These are phyloP conservation scores for Trematomus loennbergii DNA, from an alignment of 2,113 vertebrate species.

Conservation along the genomic window DNA sequence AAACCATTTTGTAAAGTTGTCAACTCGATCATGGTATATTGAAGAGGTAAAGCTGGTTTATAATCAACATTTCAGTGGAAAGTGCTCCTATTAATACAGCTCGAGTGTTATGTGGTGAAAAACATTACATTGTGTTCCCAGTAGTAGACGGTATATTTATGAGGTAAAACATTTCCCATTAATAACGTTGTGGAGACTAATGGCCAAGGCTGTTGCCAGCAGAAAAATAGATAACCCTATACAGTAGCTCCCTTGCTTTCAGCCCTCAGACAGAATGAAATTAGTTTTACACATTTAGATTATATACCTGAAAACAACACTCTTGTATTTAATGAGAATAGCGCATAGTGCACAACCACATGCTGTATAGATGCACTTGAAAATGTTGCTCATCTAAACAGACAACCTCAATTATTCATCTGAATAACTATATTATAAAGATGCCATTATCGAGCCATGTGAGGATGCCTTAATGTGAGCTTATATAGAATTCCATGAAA, in stretches of 20 bases:
- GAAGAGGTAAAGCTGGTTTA: slow-evolving; percentile 21
- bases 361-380: slow-evolving; percentile 7
- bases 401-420: slow-evolving; percentile 39
- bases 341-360: not conserved
- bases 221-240: slow-evolving; percentile 32
- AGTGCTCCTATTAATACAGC: slow-evolving; percentile 6
- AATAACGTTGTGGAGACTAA: slow-evolving; percentile 37
- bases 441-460: slow-evolving; percentile 37
- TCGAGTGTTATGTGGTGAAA: not conserved
- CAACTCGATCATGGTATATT: not conserved
- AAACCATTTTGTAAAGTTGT: not conserved
- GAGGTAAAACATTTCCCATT: slow-evolving; percentile 42
- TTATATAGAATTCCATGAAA: slow-evolving; percentile 25
- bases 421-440: slow-evolving; percentile 42
- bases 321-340: not conserved
- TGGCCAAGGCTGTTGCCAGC: slow-evolving; percentile 18
- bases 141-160: slow-evolving; percentile 25
- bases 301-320: slow-evolving; percentile 1
- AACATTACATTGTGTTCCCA: slow-evolving; percentile 24
- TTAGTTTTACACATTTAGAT: not conserved
- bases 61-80: slow-evolving; percentile 4
- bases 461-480: slow-evolving; percentile 29
- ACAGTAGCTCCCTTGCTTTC: slow-evolving; percentile 3
- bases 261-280: slow-evolving; percentile 2
- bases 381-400: slow-evolving; percentile 32